phyloP scores from a whole-genome alignment of 2,888 invertebrate species.

The Parnassius apollo region DNA sequence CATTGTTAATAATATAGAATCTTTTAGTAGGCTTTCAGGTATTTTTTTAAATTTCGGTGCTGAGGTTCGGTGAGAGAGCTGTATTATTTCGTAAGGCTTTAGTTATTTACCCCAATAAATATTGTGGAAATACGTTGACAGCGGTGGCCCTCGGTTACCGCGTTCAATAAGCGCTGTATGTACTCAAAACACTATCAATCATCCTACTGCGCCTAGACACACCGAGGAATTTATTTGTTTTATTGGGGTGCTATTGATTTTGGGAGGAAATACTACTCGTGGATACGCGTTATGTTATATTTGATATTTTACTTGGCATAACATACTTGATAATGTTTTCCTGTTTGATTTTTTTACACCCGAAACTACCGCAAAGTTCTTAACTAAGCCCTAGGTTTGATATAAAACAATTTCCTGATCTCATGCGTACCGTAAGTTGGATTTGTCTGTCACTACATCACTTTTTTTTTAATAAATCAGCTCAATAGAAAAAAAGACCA shows the following conservation, averaged over 20 bases:
- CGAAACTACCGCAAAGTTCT: too few relatives aligned
- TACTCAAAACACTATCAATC: slow-evolving; percentile 76
- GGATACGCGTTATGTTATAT: background rate
- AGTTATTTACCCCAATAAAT: slow-evolving; percentile 45
- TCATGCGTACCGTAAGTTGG: too few relatives aligned
- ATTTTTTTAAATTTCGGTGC: slow-evolving; percentile 9
- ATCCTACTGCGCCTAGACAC: slow-evolving; percentile 61
- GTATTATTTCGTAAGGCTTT: slow-evolving; percentile 30
- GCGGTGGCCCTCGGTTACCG: slow-evolving; percentile 46
- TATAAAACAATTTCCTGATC: too few relatives aligned
- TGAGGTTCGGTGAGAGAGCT: too few relatives aligned
- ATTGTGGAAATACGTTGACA: slow-evolving; percentile 44
- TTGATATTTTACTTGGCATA: too few relatives aligned
- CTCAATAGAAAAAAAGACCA: too few relatives aligned
- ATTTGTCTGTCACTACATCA: too few relatives aligned
- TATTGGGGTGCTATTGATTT: slow-evolving; percentile 72
- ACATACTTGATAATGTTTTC: too few relatives aligned
- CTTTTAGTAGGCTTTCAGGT: slow-evolving; percentile 11
- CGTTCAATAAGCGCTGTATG: slow-evolving; percentile 66
- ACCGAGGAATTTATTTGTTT: slow-evolving; percentile 69
- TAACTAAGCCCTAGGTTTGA: too few relatives aligned
- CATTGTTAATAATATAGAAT: slow-evolving; percentile 33
- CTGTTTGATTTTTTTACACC: too few relatives aligned
- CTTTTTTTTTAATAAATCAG: too few relatives aligned
- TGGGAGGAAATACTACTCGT: slow-evolving; percentile 46